phyloP scores from a whole-genome alignment of 1,140 invertebrate genomes.

The Sipha flava region DNA sequence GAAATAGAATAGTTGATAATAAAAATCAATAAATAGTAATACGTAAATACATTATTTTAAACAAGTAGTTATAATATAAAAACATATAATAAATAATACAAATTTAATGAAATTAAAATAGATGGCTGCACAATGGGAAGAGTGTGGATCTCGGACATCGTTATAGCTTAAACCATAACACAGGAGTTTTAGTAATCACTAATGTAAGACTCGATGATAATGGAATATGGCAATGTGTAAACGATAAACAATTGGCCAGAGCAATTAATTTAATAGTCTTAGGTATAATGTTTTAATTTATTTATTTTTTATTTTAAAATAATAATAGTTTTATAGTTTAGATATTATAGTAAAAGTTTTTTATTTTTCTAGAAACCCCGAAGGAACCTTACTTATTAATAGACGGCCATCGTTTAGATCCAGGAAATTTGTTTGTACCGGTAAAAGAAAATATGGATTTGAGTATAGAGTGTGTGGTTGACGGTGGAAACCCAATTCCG shows the following conservation, averaged over 20 bases:
- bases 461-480: conserved; percentile 69
- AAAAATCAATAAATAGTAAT: background rate
- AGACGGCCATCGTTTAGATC: conserved; percentile 67
- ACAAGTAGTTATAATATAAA: background rate
- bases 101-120: background rate
- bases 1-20: background rate
- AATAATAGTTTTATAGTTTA: background rate
- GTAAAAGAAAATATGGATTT: conserved; percentile 71
- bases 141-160: conserved; percentile 48
- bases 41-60: background rate
- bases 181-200: conserved; percentile 55
- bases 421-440: conserved; percentile 72
- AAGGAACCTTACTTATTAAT: conserved; percentile 68
- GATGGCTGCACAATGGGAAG: conserved; percentile 46
- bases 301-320: conserved; percentile 40
- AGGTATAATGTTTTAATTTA: no score
- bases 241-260: conserved; percentile 52
- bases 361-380: conserved; percentile 56
- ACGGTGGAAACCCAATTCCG: conserved; percentile 70
- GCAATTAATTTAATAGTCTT: conserved; percentile 58
- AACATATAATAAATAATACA: background rate
- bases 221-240: conserved; percentile 59
- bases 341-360: background rate
- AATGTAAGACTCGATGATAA: conserved; percentile 60
- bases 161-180: conserved; percentile 48